Evolutionary conservation across 2,888 invertebrate genomes (phyloP).

Genomic region (Nephrotoma guestfalica): DNA sequence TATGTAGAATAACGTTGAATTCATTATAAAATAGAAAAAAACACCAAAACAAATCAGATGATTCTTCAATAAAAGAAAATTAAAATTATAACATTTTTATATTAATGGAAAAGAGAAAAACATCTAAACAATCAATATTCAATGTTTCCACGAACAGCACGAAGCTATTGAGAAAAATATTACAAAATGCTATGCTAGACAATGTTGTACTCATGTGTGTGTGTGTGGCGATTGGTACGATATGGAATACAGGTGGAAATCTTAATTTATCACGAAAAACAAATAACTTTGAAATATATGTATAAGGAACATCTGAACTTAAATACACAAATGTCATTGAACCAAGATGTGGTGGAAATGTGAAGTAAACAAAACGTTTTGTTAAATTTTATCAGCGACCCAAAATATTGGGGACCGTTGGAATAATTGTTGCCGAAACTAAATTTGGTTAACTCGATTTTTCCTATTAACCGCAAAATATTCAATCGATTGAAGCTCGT

Average conservation of each 20-base stretch:
- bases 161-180: background rate
- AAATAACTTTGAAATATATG: no score
- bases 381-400: no score
- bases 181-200: background rate
- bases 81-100: background rate
- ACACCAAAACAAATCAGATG: background rate
- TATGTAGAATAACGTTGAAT: background rate
- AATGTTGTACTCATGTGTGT: background rate
- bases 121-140: background rate
- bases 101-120: background rate
- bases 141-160: background rate
- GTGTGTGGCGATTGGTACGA: background rate
- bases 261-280: background rate
- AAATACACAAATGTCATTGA: no score
- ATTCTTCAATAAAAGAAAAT: background rate
- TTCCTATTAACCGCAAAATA: no score
- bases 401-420: no score
- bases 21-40: background rate
- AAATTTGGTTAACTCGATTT: no score
- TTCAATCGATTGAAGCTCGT: no score
- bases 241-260: background rate
- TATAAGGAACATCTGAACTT: no score
- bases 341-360: no score
- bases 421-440: no score
- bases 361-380: no score